A percentile compares a stretch with the other conserved stretches of the same genome.
These are phyloP conservation scores for Cyprinus carpio DNA, from an alignment of 2,113 vertebrate species.

Conservation along the genomic window DNA sequence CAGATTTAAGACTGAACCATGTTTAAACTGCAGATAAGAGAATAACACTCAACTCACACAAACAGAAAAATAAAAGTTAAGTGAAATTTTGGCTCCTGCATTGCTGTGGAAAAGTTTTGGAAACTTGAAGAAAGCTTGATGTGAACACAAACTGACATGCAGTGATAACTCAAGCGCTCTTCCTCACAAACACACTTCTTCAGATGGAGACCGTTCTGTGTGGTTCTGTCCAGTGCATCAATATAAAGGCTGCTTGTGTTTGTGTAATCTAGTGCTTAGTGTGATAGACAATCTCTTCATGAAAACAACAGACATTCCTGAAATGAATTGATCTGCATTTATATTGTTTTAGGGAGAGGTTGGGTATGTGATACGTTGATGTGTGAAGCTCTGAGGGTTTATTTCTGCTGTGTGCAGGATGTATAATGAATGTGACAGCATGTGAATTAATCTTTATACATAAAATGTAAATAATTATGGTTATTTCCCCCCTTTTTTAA, in stretches of 20 bases:
- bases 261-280: no score
- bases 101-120: background rate
- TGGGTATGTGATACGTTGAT: no score
- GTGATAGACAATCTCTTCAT: no score
- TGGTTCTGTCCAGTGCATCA: background rate
- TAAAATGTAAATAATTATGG: no score
- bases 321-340: background rate
- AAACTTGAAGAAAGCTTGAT: background rate
- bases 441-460: no score
- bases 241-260: background rate
- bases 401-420: no score
- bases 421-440: no score
- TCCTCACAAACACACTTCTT: background rate
- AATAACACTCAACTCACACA: background rate
- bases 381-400: no score
- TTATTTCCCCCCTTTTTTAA: no score
- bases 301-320: no score
- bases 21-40: constrained; percentile 11
- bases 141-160: background rate
- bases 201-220: background rate
- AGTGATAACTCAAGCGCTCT: background rate
- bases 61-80: background rate
- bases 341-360: background rate
- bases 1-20: constrained; percentile 21
- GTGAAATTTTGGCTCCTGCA: constrained; percentile 8